Percentiles rank a stretch among this genome's conserved stretches.
These are phyloP conservation scores for Druceiella hillmani DNA, from an alignment of 2,888 invertebrate species.

Conservation along the genomic window DNA sequence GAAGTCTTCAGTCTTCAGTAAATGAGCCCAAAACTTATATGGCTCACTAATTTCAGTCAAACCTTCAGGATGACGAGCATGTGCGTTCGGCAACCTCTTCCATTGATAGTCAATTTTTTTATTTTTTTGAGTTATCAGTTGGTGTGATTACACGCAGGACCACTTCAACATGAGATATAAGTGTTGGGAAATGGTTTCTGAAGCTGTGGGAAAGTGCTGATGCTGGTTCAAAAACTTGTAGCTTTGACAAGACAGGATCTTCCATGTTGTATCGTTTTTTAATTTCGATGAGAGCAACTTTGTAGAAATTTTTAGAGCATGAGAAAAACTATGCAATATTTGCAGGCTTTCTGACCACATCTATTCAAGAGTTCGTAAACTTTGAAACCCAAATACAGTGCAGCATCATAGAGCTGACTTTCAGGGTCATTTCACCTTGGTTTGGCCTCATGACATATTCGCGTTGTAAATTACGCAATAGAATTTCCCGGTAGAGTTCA, in stretches of 20 bases:
- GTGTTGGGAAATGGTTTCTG: no score
- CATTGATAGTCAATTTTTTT: conserved; percentile 11
- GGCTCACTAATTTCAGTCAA: conserved; percentile 16
- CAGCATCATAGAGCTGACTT: conserved; percentile 9
- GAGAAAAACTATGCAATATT: conserved; percentile 17
- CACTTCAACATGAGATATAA: no score
- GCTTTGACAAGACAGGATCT: no score
- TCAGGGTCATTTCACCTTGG: conserved; percentile 11
- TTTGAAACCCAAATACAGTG: conserved; percentile 15
- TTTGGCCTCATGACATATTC: conserved; percentile 13
- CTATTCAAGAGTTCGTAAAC: conserved; percentile 16
- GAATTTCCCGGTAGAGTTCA: conserved; percentile 11
- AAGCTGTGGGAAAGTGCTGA: no score
- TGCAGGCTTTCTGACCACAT: conserved; percentile 17
- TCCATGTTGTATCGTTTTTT: no score
- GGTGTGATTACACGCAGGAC: conserved; percentile 6
- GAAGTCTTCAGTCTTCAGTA: conserved; percentile 16
- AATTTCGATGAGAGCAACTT: conserved; percentile 15
- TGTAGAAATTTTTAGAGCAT: conserved; percentile 18
- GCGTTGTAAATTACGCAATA: conserved; percentile 13
- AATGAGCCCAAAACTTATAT: conserved; percentile 17
- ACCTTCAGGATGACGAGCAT: conserved; percentile 15
- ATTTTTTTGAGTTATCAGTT: conserved; percentile 5
- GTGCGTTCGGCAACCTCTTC: conserved; percentile 13
- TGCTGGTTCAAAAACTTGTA: conserved; percentile 14